A percentile compares a stretch with the other conserved stretches of the same genome.
Evolutionary conservation across 2,888 invertebrate genomes (phyloP).

Genomic region (Cordilura impudica): DNA sequence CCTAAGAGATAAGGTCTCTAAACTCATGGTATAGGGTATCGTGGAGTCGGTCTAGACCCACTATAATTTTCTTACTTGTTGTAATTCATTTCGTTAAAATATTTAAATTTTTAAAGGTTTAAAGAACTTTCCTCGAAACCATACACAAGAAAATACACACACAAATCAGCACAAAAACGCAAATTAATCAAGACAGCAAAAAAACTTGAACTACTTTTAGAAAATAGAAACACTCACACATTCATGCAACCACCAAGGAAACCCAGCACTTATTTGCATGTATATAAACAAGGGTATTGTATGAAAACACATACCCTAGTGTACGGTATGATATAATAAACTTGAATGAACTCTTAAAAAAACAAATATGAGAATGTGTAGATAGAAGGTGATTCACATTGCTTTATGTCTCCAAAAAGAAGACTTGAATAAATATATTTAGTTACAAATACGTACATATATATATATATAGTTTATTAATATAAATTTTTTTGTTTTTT

Average conservation of each 20-base stretch:
- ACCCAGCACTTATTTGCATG: not conserved
- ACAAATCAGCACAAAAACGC: constrained; percentile 50
- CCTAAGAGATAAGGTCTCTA: too few species aligned
- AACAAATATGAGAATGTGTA: too few species aligned
- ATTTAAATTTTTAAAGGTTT: too few species aligned
- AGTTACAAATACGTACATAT: too few species aligned
- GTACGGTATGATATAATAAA: constrained; percentile 49
- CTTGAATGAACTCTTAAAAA: constrained; percentile 50
- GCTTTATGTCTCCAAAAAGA: not conserved
- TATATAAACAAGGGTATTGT: not conserved
- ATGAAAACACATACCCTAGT: constrained; percentile 20
- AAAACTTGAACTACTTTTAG: constrained; percentile 62
- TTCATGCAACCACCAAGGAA: not conserved
- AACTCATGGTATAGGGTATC: too few species aligned
- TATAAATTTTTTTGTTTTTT: too few species aligned
- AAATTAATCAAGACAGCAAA: constrained; percentile 56
- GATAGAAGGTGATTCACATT: not conserved
- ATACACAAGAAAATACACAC: not conserved
- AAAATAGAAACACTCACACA: constrained; percentile 41
- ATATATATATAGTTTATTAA: too few species aligned
- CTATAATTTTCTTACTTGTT: too few species aligned
- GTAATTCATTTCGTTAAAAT: too few species aligned
- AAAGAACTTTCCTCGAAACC: not conserved
- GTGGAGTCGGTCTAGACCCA: too few species aligned
- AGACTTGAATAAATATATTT: not conserved